Evolutionary conservation across 2,113 vertebrate genomes (phyloP).

Genomic region (Lates calcarifer): DNA sequence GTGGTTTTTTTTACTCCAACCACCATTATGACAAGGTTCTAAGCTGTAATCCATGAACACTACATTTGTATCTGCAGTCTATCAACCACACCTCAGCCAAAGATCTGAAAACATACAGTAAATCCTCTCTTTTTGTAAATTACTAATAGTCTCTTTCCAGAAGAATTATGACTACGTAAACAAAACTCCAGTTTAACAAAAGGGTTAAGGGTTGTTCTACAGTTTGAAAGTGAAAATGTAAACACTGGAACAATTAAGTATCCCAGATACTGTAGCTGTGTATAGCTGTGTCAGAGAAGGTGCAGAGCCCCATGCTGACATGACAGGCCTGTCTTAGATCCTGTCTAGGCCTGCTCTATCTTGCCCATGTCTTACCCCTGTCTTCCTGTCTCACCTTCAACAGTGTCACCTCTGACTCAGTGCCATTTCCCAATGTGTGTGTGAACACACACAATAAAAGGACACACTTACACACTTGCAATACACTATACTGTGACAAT

Average conservation of each 20-base stretch:
- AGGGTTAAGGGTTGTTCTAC: background rate
- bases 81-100: background rate
- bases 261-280: constrained; percentile 5
- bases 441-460: constrained; percentile 39
- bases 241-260: constrained; percentile 13
- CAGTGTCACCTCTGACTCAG: constrained; percentile 73
- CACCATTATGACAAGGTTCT: background rate
- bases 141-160: background rate
- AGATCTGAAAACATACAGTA: background rate
- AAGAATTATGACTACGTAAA: background rate
- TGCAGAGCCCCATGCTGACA: constrained; percentile 58
- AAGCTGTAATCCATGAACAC: background rate
- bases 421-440: constrained; percentile 63
- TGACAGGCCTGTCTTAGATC: constrained; percentile 44
- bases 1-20: background rate
- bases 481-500: constrained; percentile 34
- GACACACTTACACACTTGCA: constrained; percentile 26
- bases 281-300: constrained; percentile 35
- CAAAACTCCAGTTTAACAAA: no score
- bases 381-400: constrained; percentile 64
- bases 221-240: constrained; percentile 11
- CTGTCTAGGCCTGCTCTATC: constrained; percentile 34
- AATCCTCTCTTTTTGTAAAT: background rate
- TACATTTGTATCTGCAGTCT: background rate
- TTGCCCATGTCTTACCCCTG: constrained; percentile 41